Evolutionary conservation across 2,113 vertebrate genomes (phyloP), one percentile per base, ranked within the genome.

Genomic region (Ovibos moschatus): DNA sequence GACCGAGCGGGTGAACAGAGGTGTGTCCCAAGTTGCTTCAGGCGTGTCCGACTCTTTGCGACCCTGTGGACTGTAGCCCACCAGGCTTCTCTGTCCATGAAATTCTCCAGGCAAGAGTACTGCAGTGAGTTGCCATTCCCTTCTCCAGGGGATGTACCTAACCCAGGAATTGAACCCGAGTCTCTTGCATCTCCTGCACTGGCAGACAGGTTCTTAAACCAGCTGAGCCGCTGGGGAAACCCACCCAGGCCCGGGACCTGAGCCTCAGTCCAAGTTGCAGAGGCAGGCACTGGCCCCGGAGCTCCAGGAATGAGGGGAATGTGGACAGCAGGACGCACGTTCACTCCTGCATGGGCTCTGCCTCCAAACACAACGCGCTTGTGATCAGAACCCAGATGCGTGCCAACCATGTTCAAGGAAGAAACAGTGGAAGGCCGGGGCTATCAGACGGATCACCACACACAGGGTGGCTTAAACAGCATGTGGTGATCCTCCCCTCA

Each of bases 291-390:
- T 0, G 45, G 6, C 16, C 27, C 9, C 0, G 0, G 10, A 9
- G n/a, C 14, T 6, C 16, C 23, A 2, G 14, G 25, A 30, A 13
- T 1, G 1, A 11, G 3, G 0, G 0, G 1, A 0, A 0, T 1
- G 40, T 6, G 3, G 19, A 1, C 1, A 1, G 33, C 53, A 7
- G 15, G 16, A 17, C 14, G 1, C 30, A 12, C 2, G 0, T 3
- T 10, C 17, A 1, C 45, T 1, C 6, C 2, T 2, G 2, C n/a
- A 7, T 2, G 1, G 0, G n/a, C 45, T 33, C 27, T 4, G 13
- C 28, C 7, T 4, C 14, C 47, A 1, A 50, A 2, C 10, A 2
- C 55, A 12, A 4, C 0, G 15, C 23, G 7, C 67, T 0, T 3
- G 11, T 2, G 15, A 6, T 21, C 3, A 7, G 5, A 14, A 11